Base-by-base conservation (phyloP, 2,797 vertebrate species). In the Hydrolagus colliei region DNA sequence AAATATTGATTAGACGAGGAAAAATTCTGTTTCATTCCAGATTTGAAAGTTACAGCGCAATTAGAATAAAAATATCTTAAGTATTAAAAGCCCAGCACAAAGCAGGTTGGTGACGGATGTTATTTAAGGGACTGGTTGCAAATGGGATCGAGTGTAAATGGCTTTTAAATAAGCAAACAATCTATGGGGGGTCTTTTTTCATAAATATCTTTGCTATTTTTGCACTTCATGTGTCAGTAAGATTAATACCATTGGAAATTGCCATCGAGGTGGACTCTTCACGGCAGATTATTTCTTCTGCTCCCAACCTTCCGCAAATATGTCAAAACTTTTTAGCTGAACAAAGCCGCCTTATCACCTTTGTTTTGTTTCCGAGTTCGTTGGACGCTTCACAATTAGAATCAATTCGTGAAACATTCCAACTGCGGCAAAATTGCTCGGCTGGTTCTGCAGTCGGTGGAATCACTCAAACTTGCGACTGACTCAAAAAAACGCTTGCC, bases 201-300 rank as follows among this genome's bases (percentile, higher is more conserved):
- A 52, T 74, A 61, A 77, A 61, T 20, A 77, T 77, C 18, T 11
- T 77, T 59, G 16, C n/a, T 77, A 12, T 12, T 61, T 61, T n/a
- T n/a, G 12, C 20, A 61, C 52, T 77, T 77, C 4, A 71, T 9
- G 9, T 12, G 18, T n/a, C 75, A 77, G 18, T 77, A 77, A 77
- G 61, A 77, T 77, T 77, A 61, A 77, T 77, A 12, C 10, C 18
- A 77, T 77, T 77, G 11, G 41, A 52, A 77, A 77, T 22, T n/a
- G 1, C 12, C 75, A n/a, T 20, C n/a, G 52, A 77, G 9, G 18
- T 20, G 41, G 2, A 76, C 35, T 7, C 35, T 59, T 76, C 59
- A n/a, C 74, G 9, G 41, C 74, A 76, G 9, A 76, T 76, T 76
- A 10, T 76, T 18, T 52, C 41, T 52, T 52, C 41, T 59, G 41